Percentiles rank a stretch among this genome's conserved stretches.
Conservation (phyloP, 2,113 vertebrate species). For the Pachypanchax playfairii region DNA sequence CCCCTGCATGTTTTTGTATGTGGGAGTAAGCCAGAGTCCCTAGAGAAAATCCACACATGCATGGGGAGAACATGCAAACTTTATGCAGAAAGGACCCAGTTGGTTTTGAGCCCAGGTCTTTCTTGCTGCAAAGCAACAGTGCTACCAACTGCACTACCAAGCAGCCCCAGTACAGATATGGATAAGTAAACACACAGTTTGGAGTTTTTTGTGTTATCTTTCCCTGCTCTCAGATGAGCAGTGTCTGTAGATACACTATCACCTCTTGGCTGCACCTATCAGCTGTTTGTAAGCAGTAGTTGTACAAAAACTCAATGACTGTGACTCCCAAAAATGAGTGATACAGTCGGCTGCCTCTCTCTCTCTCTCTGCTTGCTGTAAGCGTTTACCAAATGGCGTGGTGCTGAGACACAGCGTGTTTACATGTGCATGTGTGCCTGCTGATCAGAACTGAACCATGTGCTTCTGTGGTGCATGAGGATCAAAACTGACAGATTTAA, state of each 20-base stretch:
- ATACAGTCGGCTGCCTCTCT: conserved; percentile 27
- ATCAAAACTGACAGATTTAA: conserved; percentile 56
- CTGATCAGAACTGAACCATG: conserved; percentile 13
- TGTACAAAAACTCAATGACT: conserved; percentile 25
- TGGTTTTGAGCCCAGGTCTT: too few relatives aligned
- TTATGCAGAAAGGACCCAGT: too few relatives aligned
- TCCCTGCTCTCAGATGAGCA: conserved; percentile 7
- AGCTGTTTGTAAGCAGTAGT: conserved; percentile 27
- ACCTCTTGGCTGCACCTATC: conserved; percentile 24
- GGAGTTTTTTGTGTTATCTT: not conserved
- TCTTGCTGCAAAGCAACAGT: too few relatives aligned
- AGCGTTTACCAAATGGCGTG: conserved; percentile 28
- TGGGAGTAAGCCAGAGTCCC: too few relatives aligned
- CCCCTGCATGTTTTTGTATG: too few relatives aligned
- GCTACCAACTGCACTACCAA: too few relatives aligned
- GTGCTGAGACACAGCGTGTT: conserved; percentile 11
- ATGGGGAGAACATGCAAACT: too few relatives aligned
- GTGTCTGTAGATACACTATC: conserved; percentile 9
- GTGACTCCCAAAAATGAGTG: conserved; percentile 25
- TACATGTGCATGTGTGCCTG: conserved; percentile 1
- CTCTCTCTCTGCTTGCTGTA: conserved; percentile 30
- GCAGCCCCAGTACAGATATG: too few relatives aligned
- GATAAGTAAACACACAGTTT: too few relatives aligned
- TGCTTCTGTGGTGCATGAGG: conserved; percentile 11
- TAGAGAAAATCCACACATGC: too few relatives aligned